Conservation (phyloP, 37 sponge, comb jelly and placozoan species). For the Bolinopsis microptera region DNA sequence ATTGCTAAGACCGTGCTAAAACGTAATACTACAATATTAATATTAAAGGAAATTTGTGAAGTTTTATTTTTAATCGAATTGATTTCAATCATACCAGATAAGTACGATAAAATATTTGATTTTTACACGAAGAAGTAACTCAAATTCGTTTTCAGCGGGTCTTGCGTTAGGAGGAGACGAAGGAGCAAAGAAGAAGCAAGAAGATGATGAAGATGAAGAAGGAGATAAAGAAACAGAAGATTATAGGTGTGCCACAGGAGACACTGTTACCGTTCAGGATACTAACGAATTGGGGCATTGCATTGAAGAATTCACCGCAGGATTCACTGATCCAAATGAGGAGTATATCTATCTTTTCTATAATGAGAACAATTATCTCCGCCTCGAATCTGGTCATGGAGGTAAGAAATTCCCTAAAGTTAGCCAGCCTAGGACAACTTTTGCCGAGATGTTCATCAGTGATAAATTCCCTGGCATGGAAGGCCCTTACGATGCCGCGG, state of each 20-base stretch:
- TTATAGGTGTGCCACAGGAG: background rate
- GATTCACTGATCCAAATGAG: background rate
- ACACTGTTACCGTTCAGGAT: background rate
- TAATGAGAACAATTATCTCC: background rate
- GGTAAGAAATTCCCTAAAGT: background rate
- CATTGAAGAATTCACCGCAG: background rate
- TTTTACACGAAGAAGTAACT: no score
- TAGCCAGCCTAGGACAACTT: background rate
- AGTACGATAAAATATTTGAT: no score
- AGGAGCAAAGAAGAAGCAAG: background rate
- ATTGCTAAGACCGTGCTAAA: no score
- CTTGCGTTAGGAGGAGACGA: background rate
- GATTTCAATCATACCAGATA: no score
- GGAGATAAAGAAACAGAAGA: background rate
- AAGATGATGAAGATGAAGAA: background rate
- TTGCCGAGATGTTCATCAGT: background rate
- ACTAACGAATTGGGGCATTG: background rate
- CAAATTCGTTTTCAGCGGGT: background rate
- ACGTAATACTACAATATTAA: no score
- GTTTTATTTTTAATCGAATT: no score
- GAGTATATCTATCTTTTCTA: background rate
- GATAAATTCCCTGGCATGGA: background rate
- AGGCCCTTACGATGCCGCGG: conserved; percentile 17
- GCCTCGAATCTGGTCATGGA: background rate
- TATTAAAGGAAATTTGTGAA: no score